A percentile compares a stretch with the other conserved stretches of the same genome.
Conservation (phyloP, 2,888 invertebrate genomes). For the Noctua comes region DNA sequence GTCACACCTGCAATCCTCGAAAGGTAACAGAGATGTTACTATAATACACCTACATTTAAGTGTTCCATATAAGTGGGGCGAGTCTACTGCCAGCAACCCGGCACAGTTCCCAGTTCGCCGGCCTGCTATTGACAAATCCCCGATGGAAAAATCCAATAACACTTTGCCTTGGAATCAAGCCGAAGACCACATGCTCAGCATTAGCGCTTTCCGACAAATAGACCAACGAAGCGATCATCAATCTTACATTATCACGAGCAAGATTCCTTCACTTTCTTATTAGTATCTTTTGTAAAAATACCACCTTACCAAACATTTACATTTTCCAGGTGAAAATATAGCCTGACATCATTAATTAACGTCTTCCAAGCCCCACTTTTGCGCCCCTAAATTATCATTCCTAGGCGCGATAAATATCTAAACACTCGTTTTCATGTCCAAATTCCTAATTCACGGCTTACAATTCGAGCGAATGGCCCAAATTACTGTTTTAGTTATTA, state of each 20-base stretch:
- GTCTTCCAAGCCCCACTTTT: constrained; percentile 35
- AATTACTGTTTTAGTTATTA: constrained; percentile 47
- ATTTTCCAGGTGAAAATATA: constrained; percentile 32
- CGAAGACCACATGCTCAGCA: not conserved
- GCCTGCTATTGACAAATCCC: not conserved
- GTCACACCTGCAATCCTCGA: not conserved
- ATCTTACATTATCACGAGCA: not conserved
- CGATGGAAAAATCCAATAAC: not conserved
- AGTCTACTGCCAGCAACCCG: not conserved
- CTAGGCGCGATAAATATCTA: constrained; percentile 58
- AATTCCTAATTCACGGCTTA: constrained; percentile 44
- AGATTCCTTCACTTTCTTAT: not conserved
- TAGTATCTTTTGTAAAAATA: not conserved
- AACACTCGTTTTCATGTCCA: constrained; percentile 45
- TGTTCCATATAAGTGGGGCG: not conserved
- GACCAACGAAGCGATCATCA: not conserved
- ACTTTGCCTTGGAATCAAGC: not conserved
- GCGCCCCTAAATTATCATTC: constrained; percentile 37
- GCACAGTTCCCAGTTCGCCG: not conserved
- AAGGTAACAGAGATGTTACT: no score
- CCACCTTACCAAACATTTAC: not conserved
- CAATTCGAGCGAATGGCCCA: constrained; percentile 46
- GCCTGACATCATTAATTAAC: constrained; percentile 41
- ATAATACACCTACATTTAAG: not conserved
- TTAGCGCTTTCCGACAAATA: not conserved